Conservation (phyloP, 2,888 invertebrate genomes). For the Amaurobius ferox region DNA sequence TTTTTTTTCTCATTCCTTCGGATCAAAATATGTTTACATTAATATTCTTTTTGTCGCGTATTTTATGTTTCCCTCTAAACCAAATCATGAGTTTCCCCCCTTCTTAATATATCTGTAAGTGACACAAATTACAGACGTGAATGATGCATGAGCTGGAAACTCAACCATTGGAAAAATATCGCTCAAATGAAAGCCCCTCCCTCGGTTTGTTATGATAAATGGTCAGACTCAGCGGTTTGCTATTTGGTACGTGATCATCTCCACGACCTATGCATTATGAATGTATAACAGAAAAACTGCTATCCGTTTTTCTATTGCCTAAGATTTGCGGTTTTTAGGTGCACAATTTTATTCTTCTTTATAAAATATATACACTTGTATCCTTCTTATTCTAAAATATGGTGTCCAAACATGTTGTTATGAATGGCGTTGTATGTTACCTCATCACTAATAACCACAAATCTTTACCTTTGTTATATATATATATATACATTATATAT, state of each 20-base stretch:
- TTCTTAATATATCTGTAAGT: conserved; percentile 13
- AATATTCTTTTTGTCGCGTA: too few species aligned
- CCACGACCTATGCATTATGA: conserved; percentile 45
- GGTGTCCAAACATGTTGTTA: too few species aligned
- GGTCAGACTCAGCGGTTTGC: background rate
- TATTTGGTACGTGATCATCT: conserved; percentile 58
- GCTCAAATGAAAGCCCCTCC: conserved; percentile 7
- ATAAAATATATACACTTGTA: background rate
- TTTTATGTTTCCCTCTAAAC: too few species aligned
- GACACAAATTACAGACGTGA: conserved; percentile 50
- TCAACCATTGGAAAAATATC: conserved; percentile 41
- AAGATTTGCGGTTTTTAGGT: background rate
- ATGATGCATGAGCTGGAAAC: conserved; percentile 41
- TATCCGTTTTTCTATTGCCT: background rate
- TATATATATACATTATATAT: too few species aligned
- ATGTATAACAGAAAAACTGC: conserved; percentile 33
- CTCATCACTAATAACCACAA: too few species aligned
- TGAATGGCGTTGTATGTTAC: too few species aligned
- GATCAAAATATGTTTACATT: too few species aligned
- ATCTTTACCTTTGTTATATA: too few species aligned
- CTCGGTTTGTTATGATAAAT: background rate
- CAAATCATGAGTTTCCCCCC: too few species aligned
- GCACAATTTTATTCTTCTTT: conserved; percentile 13
- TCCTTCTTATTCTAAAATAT: too few species aligned
- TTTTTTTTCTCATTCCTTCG: too few species aligned